Evolutionary conservation across 2,888 invertebrate species (phyloP).

Genomic region (Pristionchus maxplancki): DNA sequence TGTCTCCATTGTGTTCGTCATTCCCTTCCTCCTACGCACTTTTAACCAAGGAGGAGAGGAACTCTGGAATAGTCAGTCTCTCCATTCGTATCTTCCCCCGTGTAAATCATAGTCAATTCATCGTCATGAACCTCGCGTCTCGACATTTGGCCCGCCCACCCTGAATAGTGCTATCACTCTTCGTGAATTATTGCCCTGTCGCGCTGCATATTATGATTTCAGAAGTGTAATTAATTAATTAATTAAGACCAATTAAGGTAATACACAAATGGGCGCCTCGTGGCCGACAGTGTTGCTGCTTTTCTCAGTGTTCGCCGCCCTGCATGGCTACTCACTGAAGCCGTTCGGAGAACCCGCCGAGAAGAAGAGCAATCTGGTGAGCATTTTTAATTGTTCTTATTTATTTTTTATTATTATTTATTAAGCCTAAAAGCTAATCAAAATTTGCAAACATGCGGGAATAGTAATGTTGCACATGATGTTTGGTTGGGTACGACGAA

Average conservation of each 20-base stretch:
- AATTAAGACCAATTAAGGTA: neutral
- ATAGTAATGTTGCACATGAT: no score
- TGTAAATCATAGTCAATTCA: no score
- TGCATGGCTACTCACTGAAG: neutral
- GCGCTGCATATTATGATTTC: neutral
- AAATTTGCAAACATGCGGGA: no score
- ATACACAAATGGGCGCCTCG: slow-evolving; percentile 10
- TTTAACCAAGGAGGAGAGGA: no score
- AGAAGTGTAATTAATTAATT: neutral
- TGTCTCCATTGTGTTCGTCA: neutral
- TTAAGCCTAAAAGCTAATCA: no score
- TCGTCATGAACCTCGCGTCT: no score
- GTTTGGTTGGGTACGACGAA: no score
- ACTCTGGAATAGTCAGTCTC: no score
- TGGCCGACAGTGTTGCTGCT: slow-evolving; percentile 10
- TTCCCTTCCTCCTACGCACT: neutral
- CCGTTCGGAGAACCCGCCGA: slow-evolving; percentile 14
- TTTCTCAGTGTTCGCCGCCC: neutral
- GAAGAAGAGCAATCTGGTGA: slow-evolving; percentile 1
- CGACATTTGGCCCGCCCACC: no score
- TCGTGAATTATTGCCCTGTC: neutral
- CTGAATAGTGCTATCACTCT: no score
- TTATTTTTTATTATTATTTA: no score
- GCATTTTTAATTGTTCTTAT: neutral
- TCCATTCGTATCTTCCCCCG: no score